Percentiles rank a stretch among this genome's conserved stretches.
Conservation (phyloP, 2,888 invertebrate species). For the Phalangium opilio region DNA sequence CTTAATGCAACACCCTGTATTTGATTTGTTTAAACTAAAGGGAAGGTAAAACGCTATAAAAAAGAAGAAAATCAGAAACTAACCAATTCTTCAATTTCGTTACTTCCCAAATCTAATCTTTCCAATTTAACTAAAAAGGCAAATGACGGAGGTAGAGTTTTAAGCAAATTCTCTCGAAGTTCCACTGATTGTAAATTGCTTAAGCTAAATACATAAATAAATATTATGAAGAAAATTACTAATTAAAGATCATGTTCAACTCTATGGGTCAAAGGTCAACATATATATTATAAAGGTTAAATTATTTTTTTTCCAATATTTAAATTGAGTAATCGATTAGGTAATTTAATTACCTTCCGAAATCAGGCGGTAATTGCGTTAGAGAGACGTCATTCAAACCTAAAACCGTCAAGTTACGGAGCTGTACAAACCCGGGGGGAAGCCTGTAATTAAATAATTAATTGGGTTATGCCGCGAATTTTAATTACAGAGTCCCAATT, state of each 20-base stretch:
- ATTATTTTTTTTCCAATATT: too few relatives aligned
- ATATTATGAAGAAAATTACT: too few relatives aligned
- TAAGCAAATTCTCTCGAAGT: conserved; percentile 88
- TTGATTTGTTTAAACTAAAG: background rate
- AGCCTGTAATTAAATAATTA: conserved; percentile 41
- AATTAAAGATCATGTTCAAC: too few relatives aligned
- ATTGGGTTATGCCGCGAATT: too few relatives aligned
- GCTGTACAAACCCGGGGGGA: conserved; percentile 87
- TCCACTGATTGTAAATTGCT: conserved; percentile 83
- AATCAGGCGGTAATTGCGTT: conserved; percentile 83
- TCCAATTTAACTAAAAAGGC: conserved; percentile 74
- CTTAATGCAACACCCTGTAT: conserved; percentile 1
- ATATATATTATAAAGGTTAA: too few relatives aligned
- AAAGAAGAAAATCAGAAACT: conserved; percentile 29
- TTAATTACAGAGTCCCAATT: too few relatives aligned
- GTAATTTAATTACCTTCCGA: conserved; percentile 81
- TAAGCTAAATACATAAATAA: too few relatives aligned
- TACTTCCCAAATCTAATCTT: conserved; percentile 90
- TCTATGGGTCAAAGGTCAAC: too few relatives aligned
- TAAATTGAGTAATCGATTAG: too few relatives aligned
- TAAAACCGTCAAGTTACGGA: conserved; percentile 80
- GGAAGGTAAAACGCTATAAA: background rate
- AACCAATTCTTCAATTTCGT: conserved; percentile 92
- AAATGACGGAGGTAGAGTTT: conserved; percentile 79
- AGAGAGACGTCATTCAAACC: conserved; percentile 97